Evolutionary conservation across 2,113 vertebrate species (phyloP).

Genomic region (Panthera uncia): DNA sequence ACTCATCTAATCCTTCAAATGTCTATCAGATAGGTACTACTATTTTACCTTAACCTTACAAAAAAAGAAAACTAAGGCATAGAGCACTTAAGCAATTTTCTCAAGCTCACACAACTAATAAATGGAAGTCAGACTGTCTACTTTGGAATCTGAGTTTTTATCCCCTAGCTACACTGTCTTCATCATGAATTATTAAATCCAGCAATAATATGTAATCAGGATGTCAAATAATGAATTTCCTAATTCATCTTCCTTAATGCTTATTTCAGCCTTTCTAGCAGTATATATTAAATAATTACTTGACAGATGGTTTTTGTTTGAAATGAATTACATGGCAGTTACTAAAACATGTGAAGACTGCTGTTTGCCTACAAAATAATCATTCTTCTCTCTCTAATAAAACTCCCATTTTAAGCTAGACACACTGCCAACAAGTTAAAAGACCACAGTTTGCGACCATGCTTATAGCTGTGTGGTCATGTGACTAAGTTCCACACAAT

Average conservation of each 20-base stretch:
- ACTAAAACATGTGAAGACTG: not conserved
- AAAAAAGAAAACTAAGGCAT: not conserved
- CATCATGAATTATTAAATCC: conserved; percentile 41
- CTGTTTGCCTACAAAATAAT: not conserved
- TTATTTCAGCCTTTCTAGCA: not conserved
- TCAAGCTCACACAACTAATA: not conserved
- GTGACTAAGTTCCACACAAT: not conserved
- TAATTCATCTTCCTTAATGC: conserved; percentile 9
- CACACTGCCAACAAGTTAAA: not conserved
- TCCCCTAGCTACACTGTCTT: not conserved
- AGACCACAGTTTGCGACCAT: not conserved
- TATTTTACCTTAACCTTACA: not conserved
- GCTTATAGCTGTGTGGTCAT: not conserved
- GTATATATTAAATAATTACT: not conserved
- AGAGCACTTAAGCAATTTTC: not conserved
- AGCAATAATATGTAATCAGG: conserved; percentile 18
- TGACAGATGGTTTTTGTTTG: conserved; percentile 36
- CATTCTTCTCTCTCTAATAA: not conserved
- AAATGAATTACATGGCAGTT: conserved; percentile 14
- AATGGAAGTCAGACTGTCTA: not conserved
- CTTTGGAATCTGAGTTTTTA: conserved; percentile 23
- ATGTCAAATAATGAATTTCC: not conserved
- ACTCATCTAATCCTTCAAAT: conserved; percentile 14
- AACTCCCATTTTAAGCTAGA: not conserved
- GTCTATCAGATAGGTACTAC: not conserved